Evolutionary conservation across 2,797 vertebrate species (phyloP), one percentile per base, ranked within the genome.

Genomic region (Peromyscus aztecus): DNA sequence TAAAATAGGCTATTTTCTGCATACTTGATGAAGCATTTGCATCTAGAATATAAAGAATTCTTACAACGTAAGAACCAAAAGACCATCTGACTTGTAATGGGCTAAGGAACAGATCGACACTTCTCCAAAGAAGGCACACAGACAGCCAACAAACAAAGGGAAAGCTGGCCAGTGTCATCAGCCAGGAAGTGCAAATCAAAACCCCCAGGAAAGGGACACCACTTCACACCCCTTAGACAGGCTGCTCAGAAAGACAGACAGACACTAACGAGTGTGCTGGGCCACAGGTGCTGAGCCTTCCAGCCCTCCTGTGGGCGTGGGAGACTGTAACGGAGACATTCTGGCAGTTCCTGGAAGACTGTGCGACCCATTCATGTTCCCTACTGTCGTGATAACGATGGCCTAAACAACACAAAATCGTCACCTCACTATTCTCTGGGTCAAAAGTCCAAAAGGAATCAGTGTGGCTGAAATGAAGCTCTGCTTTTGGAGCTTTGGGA

Each of bases 51-150:
- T 63, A 31, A 86, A 92, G 59, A 65, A 86, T 4, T 24, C 31
- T 89, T 63, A 89, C 3, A 75, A 82, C 29, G 75, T 83, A 34
- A 57, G 63, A 88, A 73, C 82, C 55, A 83, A 83, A 83, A 89
- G 29, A 57, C 40, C 31, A n/a, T 12, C 12, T 55, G 49, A 23
- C 9, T 87, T 77, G 63, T 24, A 84, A 90, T 77, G 10, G 16
- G 37, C 31, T 46, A 90, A 94, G 61, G 31, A 90, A 85, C 21
- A 76, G 17, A 83, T 29, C 37, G 6, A 76, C 43, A 65, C 49
- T 55, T 63, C n/a, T 43, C 61, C 73, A 78, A 85, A 94, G 81
- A 78, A 37, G 46, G 23, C 46, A 29, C 12, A 46, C 1, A 40
- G 71, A 49, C 71, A 40, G 49, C 61, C 81, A 78, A 19, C 63